These are phyloP conservation scores for Psophia crepitans DNA, from an alignment of 2,113 vertebrate species.

Conservation along the genomic window DNA sequence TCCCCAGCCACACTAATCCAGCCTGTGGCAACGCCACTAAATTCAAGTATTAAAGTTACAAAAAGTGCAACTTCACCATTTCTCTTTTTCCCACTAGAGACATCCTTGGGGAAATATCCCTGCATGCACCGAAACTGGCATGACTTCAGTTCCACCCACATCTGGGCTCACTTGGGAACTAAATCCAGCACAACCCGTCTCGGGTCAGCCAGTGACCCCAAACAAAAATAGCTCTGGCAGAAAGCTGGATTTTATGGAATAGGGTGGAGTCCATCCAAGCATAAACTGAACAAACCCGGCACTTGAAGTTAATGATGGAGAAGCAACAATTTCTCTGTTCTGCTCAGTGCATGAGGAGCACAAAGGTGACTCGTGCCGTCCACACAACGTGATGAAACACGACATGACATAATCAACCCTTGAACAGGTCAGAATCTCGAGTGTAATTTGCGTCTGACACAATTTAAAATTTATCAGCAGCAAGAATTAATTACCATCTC, in stretches of 20 bases:
- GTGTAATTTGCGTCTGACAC: neutral
- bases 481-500: neutral
- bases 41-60: neutral
- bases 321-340: neutral
- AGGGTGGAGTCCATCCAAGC: slow-evolving; percentile 18
- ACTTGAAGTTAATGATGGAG: accelerated
- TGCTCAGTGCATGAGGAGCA: accelerated
- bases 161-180: slow-evolving; percentile 50
- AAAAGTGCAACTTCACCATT: neutral
- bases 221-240: slow-evolving; percentile 41
- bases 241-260: neutral
- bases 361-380: neutral
- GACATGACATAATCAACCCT: neutral
- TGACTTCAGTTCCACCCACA: slow-evolving; percentile 46
- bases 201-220: slow-evolving; percentile 35
- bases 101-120: slow-evolving; percentile 38
- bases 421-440: accelerated
- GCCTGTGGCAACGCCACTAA: neutral
- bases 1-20: neutral
- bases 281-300: neutral
- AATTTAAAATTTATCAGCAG: neutral
- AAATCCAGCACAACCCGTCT: slow-evolving; percentile 28
- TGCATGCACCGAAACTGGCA: neutral
- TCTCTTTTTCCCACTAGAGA: slow-evolving; percentile 9
- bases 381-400: neutral